Evolutionary conservation across 1,140 invertebrate genomes (phyloP).

Genomic region (Drosophila parabipectinata): DNA sequence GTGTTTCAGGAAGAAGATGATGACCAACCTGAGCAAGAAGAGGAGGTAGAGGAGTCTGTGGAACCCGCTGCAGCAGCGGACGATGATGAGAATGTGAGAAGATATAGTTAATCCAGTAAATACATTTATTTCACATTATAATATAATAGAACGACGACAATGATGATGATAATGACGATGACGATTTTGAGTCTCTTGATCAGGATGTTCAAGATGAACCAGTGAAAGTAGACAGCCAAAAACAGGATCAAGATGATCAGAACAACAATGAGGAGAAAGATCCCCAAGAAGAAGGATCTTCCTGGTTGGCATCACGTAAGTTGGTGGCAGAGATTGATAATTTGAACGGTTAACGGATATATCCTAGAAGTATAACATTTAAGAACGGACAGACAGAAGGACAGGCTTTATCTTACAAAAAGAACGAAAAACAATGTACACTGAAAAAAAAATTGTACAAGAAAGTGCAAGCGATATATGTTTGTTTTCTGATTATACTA

Average conservation of each 20-base stretch:
- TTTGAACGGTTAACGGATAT: conserved; percentile 61
- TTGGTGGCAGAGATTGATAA: conserved; percentile 15
- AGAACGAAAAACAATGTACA: not conserved
- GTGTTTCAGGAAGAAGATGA: conserved; percentile 35
- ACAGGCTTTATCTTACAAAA: conserved; percentile 35
- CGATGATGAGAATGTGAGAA: conserved; percentile 45
- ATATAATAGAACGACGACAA: conserved; percentile 8
- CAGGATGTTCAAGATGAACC: conserved; percentile 82
- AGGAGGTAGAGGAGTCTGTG: conserved; percentile 48
- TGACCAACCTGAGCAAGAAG: conserved; percentile 43
- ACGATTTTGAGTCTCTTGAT: conserved; percentile 76
- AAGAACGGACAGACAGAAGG: conserved; percentile 32
- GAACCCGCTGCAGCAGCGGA: conserved; percentile 32
- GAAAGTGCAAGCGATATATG: conserved; percentile 81
- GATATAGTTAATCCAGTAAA: not conserved
- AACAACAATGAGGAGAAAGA: conserved; percentile 15
- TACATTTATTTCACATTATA: not conserved
- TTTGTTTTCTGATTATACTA: conserved; percentile 55
- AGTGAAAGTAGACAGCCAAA: conserved; percentile 52
- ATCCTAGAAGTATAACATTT: conserved; percentile 31
- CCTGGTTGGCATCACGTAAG: conserved; percentile 82
- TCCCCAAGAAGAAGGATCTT: conserved; percentile 76
- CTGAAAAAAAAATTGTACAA: conserved; percentile 67
- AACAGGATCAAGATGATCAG: conserved; percentile 35
- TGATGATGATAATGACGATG: conserved; percentile 48